phyloP scores from a whole-genome alignment of 2,888 invertebrate genomes.

The Anticlea derivata region DNA sequence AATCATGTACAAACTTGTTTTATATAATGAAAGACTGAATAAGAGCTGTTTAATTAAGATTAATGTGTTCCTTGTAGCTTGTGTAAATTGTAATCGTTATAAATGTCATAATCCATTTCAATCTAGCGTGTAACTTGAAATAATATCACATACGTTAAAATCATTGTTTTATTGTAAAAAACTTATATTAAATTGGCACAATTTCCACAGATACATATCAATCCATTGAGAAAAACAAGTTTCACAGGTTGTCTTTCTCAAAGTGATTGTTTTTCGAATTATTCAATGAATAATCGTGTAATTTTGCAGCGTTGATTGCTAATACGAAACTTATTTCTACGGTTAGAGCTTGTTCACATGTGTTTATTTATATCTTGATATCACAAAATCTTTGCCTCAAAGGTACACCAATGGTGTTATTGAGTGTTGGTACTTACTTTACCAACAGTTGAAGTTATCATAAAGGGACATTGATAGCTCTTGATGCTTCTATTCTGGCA shows the following conservation, averaged over 20 bases:
- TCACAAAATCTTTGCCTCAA: not conserved
- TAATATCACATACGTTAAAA: slow-evolving; percentile 23
- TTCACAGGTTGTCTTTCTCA: slow-evolving; percentile 72
- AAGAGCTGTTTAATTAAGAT: slow-evolving; percentile 27
- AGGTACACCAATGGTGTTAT: not conserved
- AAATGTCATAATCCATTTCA: slow-evolving; percentile 13
- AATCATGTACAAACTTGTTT: slow-evolving; percentile 36
- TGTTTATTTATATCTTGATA: not conserved
- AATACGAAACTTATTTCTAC: slow-evolving; percentile 16
- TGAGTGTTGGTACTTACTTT: not conserved
- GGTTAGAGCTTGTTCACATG: slow-evolving; percentile 8
- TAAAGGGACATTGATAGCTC: not conserved
- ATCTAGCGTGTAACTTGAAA: slow-evolving; percentile 15
- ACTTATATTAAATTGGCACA: slow-evolving; percentile 58
- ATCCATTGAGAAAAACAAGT: slow-evolving; percentile 79
- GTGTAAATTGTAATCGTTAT: too few species aligned
- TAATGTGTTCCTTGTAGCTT: slow-evolving; percentile 12
- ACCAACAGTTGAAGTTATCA: not conserved
- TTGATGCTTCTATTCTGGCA: not conserved
- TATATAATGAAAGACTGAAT: slow-evolving; percentile 42
- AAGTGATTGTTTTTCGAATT: slow-evolving; percentile 62
- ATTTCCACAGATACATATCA: slow-evolving; percentile 48
- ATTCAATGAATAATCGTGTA: slow-evolving; percentile 41
- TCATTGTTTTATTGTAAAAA: slow-evolving; percentile 45
- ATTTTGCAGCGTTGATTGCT: slow-evolving; percentile 24